These are phyloP conservation scores for Drosophila ogumai DNA, from an alignment of 1,140 invertebrate species.

Conservation along the genomic window DNA sequence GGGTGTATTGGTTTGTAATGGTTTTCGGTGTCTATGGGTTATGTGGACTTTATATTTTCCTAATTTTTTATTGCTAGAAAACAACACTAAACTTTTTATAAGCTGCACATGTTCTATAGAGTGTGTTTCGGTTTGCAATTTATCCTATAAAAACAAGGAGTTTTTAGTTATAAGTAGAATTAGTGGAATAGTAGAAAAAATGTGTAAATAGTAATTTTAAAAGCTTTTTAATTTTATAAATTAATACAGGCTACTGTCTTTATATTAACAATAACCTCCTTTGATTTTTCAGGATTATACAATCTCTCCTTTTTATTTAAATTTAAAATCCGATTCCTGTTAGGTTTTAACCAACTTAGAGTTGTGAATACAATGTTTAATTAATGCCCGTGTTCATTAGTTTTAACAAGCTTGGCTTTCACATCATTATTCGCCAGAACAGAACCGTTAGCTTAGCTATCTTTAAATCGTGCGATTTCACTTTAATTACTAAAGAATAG, in stretches of 20 bases:
- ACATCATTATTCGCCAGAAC: conserved; percentile 11
- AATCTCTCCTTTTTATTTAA: background rate
- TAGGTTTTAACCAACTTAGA: background rate
- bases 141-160: background rate
- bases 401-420: conserved; percentile 10
- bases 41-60: background rate
- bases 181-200: no score
- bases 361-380: background rate
- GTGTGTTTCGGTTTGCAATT: background rate
- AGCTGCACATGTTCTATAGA: background rate
- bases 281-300: background rate
- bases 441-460: conserved; percentile 3
- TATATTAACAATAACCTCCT: background rate
- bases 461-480: conserved; percentile 12
- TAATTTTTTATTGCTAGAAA: background rate
- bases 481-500: conserved; percentile 3
- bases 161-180: no score
- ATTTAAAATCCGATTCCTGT: background rate
- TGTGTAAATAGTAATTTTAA: no score
- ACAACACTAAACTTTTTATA: background rate
- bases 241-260: background rate
- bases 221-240: no score
- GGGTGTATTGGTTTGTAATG: background rate
- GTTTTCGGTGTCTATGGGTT: background rate
- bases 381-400: background rate